phyloP scores from a whole-genome alignment of 2,888 invertebrate species.

The Heteromyza rotundicornis region DNA sequence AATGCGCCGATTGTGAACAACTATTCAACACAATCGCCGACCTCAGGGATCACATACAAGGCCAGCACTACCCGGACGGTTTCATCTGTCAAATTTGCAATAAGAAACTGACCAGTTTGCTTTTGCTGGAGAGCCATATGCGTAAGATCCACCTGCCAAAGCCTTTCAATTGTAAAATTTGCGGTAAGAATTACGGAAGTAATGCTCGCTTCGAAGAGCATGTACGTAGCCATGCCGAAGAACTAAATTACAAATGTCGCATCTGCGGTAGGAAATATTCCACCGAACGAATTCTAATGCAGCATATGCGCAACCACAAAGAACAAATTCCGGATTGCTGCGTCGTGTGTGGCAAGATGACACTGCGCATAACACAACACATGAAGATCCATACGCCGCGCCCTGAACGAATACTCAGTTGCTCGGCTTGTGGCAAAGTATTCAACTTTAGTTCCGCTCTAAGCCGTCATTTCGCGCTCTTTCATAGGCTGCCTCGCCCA shows the following conservation, averaged over 20 bases:
- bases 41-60: constrained; percentile 35
- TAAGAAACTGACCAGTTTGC: constrained; percentile 29
- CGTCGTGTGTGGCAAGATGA: constrained; percentile 38
- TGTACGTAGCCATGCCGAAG: constrained; percentile 25
- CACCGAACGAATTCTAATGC: constrained; percentile 30
- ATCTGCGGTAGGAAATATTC: constrained; percentile 34
- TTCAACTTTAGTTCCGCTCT: constrained; percentile 38
- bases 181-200: constrained; percentile 32
- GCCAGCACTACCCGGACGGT: constrained; percentile 36
- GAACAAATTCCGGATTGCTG: constrained; percentile 33
- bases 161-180: constrained; percentile 33
- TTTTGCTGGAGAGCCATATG: constrained; percentile 36
- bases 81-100: constrained; percentile 37
- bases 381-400: constrained; percentile 40
- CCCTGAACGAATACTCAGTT: constrained; percentile 33
- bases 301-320: constrained; percentile 34
- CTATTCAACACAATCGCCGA: constrained; percentile 36
- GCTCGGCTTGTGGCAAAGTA: constrained; percentile 35
- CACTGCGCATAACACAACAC: constrained; percentile 37
- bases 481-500: constrained; percentile 33
- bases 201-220: constrained; percentile 31
- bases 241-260: constrained; percentile 31
- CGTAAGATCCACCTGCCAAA: constrained; percentile 33
- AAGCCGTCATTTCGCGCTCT: constrained; percentile 37
- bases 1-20: constrained; percentile 36